phyloP scores from a whole-genome alignment of 2,113 vertebrate species.

The Laticauda colubrina region DNA sequence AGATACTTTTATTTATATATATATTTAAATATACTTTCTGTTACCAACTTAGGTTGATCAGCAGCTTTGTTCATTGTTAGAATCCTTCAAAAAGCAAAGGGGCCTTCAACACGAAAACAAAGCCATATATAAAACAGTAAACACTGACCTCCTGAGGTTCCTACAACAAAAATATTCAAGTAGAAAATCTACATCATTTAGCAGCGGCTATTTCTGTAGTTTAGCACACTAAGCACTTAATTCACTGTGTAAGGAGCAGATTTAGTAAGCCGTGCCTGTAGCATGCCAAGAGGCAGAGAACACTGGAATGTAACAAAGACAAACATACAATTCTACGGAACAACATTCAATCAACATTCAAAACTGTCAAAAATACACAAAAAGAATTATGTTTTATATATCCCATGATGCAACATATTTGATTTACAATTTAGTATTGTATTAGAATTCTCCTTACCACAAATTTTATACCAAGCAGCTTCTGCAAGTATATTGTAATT shows the following conservation, averaged over 20 bases:
- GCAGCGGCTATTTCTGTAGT: constrained; percentile 89
- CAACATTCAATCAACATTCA: constrained; percentile 83
- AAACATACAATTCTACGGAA: constrained; percentile 74
- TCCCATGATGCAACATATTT: constrained; percentile 85
- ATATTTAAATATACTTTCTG: constrained; percentile 74
- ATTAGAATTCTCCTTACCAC: constrained; percentile 64
- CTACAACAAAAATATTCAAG: constrained; percentile 96
- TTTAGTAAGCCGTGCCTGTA: constrained; percentile 80
- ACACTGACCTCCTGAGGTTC: constrained; percentile 95
- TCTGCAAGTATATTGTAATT: constrained; percentile 68
- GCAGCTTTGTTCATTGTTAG: constrained; percentile 77
- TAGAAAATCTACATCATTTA: constrained; percentile 91
- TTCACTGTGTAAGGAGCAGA: constrained; percentile 79
- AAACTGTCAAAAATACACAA: constrained; percentile 75
- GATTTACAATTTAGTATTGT: constrained; percentile 66
- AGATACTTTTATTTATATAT: constrained; percentile 64
- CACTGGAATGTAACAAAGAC: constrained; percentile 97
- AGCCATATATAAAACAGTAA: constrained; percentile 90
- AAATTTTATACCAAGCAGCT: constrained; percentile 65
- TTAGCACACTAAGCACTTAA: constrained; percentile 83
- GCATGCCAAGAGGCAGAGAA: constrained; percentile 86
- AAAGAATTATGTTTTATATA: constrained; percentile 80
- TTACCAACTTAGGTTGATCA: constrained; percentile 82
- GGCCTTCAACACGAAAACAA: constrained; percentile 80
- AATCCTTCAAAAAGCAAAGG: constrained; percentile 77